Conservation (phyloP, 2,113 vertebrate genomes). For the Penelope pileata region DNA sequence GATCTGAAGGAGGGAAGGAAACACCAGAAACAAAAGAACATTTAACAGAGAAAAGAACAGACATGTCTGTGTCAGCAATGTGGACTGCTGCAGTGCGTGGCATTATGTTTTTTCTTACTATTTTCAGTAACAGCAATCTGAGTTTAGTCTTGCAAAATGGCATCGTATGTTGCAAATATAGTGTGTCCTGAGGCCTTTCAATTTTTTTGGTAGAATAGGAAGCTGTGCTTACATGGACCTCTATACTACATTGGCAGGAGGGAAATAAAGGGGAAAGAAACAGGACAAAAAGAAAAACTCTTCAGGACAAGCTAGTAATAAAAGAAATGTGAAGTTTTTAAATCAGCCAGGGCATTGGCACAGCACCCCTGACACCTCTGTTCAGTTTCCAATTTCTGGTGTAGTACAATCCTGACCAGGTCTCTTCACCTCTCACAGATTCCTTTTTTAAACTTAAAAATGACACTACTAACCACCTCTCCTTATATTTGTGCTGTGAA, state of each 20-base stretch:
- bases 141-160: slow-evolving; percentile 27
- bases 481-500: slow-evolving; percentile 22
- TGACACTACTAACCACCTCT: not conserved
- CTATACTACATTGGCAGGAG: not conserved
- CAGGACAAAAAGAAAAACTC: not conserved
- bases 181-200: not conserved
- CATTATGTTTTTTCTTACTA: not conserved
- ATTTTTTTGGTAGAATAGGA: not conserved
- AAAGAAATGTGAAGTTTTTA: slow-evolving; percentile 9
- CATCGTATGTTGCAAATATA: not conserved
- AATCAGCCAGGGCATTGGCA: not conserved
- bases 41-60: not conserved
- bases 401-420: not conserved
- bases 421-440: not conserved
- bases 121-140: not conserved
- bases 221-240: not conserved
- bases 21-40: not conserved
- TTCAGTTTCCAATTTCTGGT: not conserved
- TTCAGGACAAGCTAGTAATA: slow-evolving; percentile 22
- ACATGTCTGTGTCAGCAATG: rapidly evolving
- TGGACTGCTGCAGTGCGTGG: not conserved
- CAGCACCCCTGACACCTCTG: not conserved
- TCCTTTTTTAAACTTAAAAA: not conserved
- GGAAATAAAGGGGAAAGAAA: slow-evolving; percentile 4
- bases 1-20: not conserved